A percentile compares a stretch with the other conserved stretches of the same genome.
These are phyloP conservation scores for Premnoplex brunnescens DNA, from an alignment of 2,797 vertebrate species.

Conservation along the genomic window DNA sequence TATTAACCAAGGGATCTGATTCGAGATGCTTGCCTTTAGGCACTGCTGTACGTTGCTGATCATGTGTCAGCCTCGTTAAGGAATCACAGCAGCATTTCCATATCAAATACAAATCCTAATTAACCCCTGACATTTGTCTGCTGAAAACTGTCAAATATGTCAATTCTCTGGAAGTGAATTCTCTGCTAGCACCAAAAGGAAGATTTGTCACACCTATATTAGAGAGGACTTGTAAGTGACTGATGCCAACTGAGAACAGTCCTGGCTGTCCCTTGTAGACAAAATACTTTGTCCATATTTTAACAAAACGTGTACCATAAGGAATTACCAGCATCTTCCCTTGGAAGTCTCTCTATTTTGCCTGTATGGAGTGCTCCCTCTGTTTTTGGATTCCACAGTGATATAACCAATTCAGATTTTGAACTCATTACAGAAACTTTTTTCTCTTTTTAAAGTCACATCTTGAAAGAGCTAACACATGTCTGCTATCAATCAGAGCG, in stretches of 20 bases:
- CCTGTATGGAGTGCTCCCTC: background rate
- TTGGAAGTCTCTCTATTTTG: background rate
- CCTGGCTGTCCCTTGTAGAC: background rate
- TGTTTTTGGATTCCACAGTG: background rate
- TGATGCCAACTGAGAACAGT: background rate
- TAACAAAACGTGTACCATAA: background rate
- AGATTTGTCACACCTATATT: slow-evolving; percentile 9
- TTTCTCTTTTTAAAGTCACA: background rate
- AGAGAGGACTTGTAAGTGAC: background rate
- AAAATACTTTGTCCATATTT: background rate
- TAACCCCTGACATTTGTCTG: background rate
- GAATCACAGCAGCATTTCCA: slow-evolving; percentile 25
- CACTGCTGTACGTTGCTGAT: background rate
- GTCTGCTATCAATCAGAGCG: background rate
- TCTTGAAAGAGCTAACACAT: background rate
- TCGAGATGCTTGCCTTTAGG: slow-evolving; percentile 26
- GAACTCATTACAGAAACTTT: background rate
- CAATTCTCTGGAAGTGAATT: slow-evolving; percentile 10
- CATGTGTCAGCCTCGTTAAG: background rate
- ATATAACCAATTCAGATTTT: background rate
- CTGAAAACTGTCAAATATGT: slow-evolving; percentile 16
- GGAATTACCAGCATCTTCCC: background rate
- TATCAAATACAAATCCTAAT: slow-evolving; percentile 37
- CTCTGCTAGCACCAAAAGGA: background rate
- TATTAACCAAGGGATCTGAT: slow-evolving; percentile 22